A percentile compares a stretch with the other conserved stretches of the same genome.
phyloP scores from a whole-genome alignment of 2,797 vertebrate genomes.

The Lepus townsendii region DNA sequence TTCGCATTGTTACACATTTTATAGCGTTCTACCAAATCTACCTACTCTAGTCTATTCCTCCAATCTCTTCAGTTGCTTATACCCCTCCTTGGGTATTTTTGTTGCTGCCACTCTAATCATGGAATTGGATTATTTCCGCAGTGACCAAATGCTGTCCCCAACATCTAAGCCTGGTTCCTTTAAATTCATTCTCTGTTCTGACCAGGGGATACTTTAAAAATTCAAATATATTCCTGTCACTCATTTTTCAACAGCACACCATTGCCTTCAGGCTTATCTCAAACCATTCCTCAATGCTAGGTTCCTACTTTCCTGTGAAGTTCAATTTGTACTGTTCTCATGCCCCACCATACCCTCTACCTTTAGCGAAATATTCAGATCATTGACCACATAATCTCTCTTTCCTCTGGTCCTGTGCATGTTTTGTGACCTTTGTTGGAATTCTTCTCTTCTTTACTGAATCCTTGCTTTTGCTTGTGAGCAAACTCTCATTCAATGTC shows the following conservation, averaged over 20 bases:
- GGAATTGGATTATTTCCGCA: neutral
- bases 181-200: constrained; percentile 19
- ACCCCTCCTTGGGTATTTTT: neutral
- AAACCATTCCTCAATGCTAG: neutral
- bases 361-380: neutral
- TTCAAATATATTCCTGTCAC: constrained; percentile 36
- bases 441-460: neutral
- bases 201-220: constrained; percentile 17
- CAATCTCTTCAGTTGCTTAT: neutral
- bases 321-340: neutral
- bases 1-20: no score
- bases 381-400: neutral
- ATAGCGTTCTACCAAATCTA: neutral
- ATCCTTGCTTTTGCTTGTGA: neutral
- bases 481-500: neutral
- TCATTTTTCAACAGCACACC: neutral
- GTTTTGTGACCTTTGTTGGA: neutral
- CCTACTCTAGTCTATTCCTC: neutral
- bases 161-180: neutral
- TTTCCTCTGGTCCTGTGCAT: neutral
- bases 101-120: neutral
- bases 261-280: neutral
- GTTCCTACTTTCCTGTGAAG: neutral
- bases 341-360: neutral
- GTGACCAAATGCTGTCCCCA: neutral